Percentiles rank a stretch among this genome's conserved stretches.
Evolutionary conservation across 2,888 invertebrate genomes (phyloP).

Genomic region (Trichopria drosophilae): DNA sequence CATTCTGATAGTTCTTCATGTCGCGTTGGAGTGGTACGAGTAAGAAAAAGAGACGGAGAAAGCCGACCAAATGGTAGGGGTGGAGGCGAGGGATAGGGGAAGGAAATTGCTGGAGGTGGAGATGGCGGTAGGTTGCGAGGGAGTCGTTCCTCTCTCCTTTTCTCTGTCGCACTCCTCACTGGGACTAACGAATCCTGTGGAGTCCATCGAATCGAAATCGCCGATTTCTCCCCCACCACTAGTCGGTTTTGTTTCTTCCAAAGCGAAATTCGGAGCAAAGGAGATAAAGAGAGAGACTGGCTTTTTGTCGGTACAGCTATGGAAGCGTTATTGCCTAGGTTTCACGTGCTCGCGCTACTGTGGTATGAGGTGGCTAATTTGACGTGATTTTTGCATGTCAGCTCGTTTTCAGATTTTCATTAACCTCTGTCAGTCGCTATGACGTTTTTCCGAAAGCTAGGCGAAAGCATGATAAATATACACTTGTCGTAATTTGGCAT

Average conservation of each 20-base stretch:
- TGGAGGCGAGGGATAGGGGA: slow-evolving; percentile 19
- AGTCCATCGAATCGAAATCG: slow-evolving; percentile 40
- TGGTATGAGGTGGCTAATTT: too few relatives aligned
- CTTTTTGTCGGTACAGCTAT: slow-evolving; percentile 2
- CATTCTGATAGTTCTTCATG: too few relatives aligned
- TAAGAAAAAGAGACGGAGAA: too few relatives aligned
- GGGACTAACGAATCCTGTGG: slow-evolving; percentile 45
- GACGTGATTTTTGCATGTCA: too few relatives aligned
- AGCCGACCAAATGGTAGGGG: slow-evolving; percentile 8
- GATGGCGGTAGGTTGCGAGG: slow-evolving; percentile 26
- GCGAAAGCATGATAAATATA: too few relatives aligned
- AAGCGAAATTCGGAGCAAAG: not conserved
- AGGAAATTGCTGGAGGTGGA: slow-evolving; percentile 24
- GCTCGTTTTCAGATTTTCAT: too few relatives aligned
- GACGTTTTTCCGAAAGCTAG: too few relatives aligned
- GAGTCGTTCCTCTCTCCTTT: slow-evolving; percentile 31
- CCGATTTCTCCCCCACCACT: slow-evolving; percentile 36
- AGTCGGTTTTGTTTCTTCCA: slow-evolving; percentile 28
- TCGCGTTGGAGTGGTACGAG: too few relatives aligned
- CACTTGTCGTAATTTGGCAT: too few relatives aligned
- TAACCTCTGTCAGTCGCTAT: too few relatives aligned
- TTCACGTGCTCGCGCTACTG: slow-evolving; percentile 1
- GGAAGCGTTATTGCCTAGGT: slow-evolving; percentile 7
- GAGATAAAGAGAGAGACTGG: slow-evolving; percentile 1
- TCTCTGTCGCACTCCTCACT: too few relatives aligned